Evolutionary conservation across 2,113 vertebrate genomes (phyloP), one percentile per base, ranked within the genome.

Genomic region (Alligator sinensis): DNA sequence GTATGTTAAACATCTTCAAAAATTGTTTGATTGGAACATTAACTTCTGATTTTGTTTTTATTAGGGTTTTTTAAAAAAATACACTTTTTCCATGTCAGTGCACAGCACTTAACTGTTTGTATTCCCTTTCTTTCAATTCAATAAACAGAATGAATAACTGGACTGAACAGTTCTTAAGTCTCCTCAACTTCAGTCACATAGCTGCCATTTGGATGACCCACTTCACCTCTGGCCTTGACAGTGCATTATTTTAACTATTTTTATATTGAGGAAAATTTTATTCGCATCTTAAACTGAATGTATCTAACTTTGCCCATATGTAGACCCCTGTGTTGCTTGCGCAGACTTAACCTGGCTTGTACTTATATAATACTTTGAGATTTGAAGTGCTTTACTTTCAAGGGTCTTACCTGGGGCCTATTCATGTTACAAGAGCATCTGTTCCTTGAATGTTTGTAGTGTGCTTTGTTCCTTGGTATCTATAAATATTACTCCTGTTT

Each of bases 61-160:
- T 95, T 97, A 96, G 95, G 95, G 38, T 97, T 97, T 98, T 96
- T 97, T 89, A 95, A 94, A 95, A 95, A 77, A 62, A 95, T 88
- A 96, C 87, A 97, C 94, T 90, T 97, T 98, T 98, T 97, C 97
- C 98, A 97, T 98, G 97, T 98, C 93, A 85, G 98, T 98, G 98
- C 97, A 81, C 96, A 97, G 97, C 98, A 98, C 98, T 98, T 97
- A 97, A 97, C 94, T 98, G 89, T 98, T 98, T 98, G 98, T 98
- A 98, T 97, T 97, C 96, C 97, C 96, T 98, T 98, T 98, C 97
- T 98, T 98, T 98, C 97, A 97, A 97, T 95, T 98, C 97, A 98
- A 98, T 98, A 98, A 98, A 98, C 97, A 98, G 97, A 98, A 98
- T 97, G 96, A 98, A 95, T 97, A 97, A 98, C 97, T 98, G 97